Evolutionary conservation across 2,888 invertebrate genomes (phyloP).

Genomic region (Drosophila cognata): DNA sequence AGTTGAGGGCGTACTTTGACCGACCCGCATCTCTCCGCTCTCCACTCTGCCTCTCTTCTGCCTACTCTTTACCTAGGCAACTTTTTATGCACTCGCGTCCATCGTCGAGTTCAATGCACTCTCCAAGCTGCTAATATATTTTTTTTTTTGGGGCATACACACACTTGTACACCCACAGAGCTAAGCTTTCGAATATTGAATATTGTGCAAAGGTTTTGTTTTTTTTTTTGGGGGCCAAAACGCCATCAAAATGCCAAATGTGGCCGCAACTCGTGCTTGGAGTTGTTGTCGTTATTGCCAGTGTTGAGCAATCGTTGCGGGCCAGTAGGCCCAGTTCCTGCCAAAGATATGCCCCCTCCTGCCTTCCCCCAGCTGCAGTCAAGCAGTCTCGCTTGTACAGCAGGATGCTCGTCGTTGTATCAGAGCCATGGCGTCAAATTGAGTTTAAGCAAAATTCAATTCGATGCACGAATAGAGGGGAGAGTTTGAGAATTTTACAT

Average conservation of each 20-base stretch:
- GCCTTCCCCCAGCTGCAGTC: not conserved
- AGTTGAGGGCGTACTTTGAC: conserved; percentile 66
- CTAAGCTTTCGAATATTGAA: conserved; percentile 19
- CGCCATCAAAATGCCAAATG: conserved; percentile 48
- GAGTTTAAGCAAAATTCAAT: not conserved
- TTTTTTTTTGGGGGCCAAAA: conserved; percentile 20
- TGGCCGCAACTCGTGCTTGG: conserved; percentile 39
- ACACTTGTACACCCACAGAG: conserved; percentile 7
- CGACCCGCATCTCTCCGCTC: conserved; percentile 20
- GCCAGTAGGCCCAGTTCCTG: conserved; percentile 21
- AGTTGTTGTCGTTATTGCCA: not conserved
- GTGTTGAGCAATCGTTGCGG: conserved; percentile 43
- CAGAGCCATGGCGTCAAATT: conserved; percentile 9
- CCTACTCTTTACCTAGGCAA: conserved; percentile 4
- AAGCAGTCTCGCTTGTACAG: conserved; percentile 8
- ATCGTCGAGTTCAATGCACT: conserved; percentile 37
- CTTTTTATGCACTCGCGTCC: conserved; percentile 23
- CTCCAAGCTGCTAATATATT: conserved; percentile 23
- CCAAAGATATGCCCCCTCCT: not conserved
- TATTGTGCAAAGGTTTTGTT: conserved; percentile 44
- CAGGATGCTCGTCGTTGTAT: conserved; percentile 9
- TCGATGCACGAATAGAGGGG: not conserved
- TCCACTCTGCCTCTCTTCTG: not conserved
- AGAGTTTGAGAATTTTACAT: not conserved
- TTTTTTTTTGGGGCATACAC: conserved; percentile 31